Evolutionary conservation across 2,113 vertebrate genomes (phyloP).

Genomic region (Mola mola): DNA sequence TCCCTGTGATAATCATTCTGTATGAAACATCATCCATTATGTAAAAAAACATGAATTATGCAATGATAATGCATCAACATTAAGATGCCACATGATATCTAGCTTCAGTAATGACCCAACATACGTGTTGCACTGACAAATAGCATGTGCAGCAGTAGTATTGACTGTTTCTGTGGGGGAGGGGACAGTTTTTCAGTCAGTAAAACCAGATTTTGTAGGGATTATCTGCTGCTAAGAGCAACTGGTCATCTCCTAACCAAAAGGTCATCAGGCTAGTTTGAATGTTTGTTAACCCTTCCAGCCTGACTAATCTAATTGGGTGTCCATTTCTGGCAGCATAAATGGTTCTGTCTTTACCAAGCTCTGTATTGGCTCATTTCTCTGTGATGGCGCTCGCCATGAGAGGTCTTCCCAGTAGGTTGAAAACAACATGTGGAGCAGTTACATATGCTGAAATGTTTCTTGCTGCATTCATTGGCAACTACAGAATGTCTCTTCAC

Average conservation of each 20-base stretch:
- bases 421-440: constrained; percentile 42
- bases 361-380: constrained; percentile 2
- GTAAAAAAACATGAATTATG: constrained; percentile 34
- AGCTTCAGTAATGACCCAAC: no score
- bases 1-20: constrained; percentile 2
- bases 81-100: constrained; percentile 1
- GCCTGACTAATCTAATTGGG: constrained; percentile 39
- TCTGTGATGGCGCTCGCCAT: constrained; percentile 9
- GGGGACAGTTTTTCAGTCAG: constrained; percentile 25
- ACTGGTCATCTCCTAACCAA: constrained; percentile 54
- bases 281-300: constrained; percentile 37
- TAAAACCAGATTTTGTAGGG: constrained; percentile 60
- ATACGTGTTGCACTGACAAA: background rate
- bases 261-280: constrained; percentile 53
- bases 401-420: constrained; percentile 38
- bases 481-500: constrained; percentile 19
- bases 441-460: constrained; percentile 30
- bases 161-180: constrained; percentile 24
- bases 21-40: background rate
- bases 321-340: constrained; percentile 15
- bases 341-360: constrained; percentile 18
- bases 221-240: constrained; percentile 55
- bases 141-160: background rate
- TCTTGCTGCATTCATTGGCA: constrained; percentile 51
- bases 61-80: constrained; percentile 10